A percentile compares a stretch with the other conserved stretches of the same genome.
These are phyloP conservation scores for Agrochola circellaris DNA, from an alignment of 2,888 invertebrate species.

Conservation along the genomic window DNA sequence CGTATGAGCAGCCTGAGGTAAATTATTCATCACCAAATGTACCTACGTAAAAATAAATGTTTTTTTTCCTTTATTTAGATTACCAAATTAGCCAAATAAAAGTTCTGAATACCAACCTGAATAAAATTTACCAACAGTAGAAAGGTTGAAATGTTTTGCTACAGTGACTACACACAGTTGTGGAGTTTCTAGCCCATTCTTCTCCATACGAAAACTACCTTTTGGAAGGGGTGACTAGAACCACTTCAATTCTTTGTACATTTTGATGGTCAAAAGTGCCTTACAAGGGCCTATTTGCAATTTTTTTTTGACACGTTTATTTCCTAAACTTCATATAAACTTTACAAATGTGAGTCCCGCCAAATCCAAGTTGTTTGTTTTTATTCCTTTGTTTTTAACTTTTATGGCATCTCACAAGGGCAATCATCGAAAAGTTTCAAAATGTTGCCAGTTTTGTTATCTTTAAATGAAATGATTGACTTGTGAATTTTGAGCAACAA, in stretches of 20 bases:
- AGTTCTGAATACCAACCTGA: background rate
- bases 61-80: no score
- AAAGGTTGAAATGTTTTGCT: background rate
- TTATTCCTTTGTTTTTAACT: background rate
- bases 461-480: no score
- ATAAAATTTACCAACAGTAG: background rate
- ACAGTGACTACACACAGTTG: background rate
- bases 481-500: no score
- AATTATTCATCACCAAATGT: background rate
- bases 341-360: background rate
- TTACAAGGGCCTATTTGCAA: no score
- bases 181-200: no score
- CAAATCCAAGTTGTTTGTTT: background rate
- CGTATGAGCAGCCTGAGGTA: constrained; percentile 89
- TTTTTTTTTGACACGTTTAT: no score
- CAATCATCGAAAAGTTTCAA: background rate
- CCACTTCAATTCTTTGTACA: no score
- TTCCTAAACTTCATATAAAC: background rate
- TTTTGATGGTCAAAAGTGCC: no score
- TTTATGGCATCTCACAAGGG: background rate
- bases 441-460: no score
- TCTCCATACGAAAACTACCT: no score
- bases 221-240: no score
- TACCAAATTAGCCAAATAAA: background rate
- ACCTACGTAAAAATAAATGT: background rate